phyloP scores from a whole-genome alignment of 2,888 invertebrate genomes.

The Sphecodes monilicornis region DNA sequence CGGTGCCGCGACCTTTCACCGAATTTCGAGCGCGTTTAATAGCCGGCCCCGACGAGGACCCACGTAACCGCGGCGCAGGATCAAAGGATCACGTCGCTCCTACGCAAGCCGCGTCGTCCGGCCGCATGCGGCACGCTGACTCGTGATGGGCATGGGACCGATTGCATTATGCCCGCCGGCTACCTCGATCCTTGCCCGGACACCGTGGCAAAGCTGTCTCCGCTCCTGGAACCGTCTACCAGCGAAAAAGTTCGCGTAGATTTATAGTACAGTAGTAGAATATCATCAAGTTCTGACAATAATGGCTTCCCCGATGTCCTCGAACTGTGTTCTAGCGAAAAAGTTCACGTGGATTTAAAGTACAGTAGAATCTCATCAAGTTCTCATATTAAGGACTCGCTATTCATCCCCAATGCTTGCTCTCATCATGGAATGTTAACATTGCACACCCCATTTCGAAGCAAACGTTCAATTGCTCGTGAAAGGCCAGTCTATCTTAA shows the following conservation, averaged over 20 bases:
- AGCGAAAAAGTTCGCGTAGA: neutral
- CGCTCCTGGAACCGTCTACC: neutral
- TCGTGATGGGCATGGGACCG: slow-evolving; percentile 74
- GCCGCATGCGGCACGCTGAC: slow-evolving; percentile 58
- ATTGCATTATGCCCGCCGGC: slow-evolving; percentile 66
- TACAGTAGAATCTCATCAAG: too few relatives aligned
- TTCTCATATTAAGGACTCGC: too few relatives aligned
- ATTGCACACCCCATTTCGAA: too few relatives aligned
- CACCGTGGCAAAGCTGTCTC: slow-evolving; percentile 6
- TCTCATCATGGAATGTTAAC: too few relatives aligned
- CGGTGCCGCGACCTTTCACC: slow-evolving; percentile 59
- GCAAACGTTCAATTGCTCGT: too few relatives aligned
- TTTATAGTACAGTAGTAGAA: neutral
- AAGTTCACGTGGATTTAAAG: too few relatives aligned
- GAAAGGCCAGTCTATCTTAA: too few relatives aligned
- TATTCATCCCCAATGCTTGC: too few relatives aligned
- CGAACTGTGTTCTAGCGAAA: too few relatives aligned
- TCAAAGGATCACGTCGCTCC: slow-evolving; percentile 83
- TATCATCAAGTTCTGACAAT: too few relatives aligned
- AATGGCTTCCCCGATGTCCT: too few relatives aligned
- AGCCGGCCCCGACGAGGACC: slow-evolving; percentile 53
- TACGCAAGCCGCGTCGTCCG: slow-evolving; percentile 81
- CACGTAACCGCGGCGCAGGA: slow-evolving; percentile 77
- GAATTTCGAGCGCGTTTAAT: slow-evolving; percentile 71
- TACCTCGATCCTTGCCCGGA: slow-evolving; percentile 7